Evolutionary conservation across 2,113 vertebrate species (phyloP), one percentile per base, ranked within the genome.

Genomic region (Cyrtonyx montezumae): DNA sequence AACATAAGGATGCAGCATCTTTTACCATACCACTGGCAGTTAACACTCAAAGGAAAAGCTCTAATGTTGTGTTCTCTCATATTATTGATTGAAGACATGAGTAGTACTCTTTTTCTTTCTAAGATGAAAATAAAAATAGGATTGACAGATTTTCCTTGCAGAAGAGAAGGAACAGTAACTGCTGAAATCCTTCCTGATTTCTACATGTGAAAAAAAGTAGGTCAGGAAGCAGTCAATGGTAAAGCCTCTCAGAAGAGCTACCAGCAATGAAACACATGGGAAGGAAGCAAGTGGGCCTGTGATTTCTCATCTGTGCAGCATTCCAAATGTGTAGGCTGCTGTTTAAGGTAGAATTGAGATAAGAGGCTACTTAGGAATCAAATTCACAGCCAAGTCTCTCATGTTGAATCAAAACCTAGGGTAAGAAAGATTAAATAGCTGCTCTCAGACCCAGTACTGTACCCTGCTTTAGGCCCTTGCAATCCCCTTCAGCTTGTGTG

Each of bases 221-320:
- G 67, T 89, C 87, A 94, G 55, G 88, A 90, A 87, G 46, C 46
- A 95, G 69, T 83, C 76, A 91, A 76, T 82, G 78, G 53, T 53
- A 91, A 91, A 91, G 45, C 15, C 78, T 89, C 82, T 89, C 79
- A 82, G 84, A 76, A 95, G 79, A 94, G 56, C 62, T 68, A 93
- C 25, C 62, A 87, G 74, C 43, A 87, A 93, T 70, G 21, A 96
- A 83, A 90, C 17, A 66, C 3, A 8, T 70, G 71, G 65, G 88
- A 94, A 91, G 36, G 18, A 84, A 95, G 87, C 59, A 77, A 88
- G 36, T 21, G 26, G 82, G 79, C 42, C n/a, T 80, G 68, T 74
- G 79, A 77, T 87, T 95, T 87, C 65, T 93, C 76, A 88, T 84
- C 36, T 0, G 0, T 77, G 63, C 68, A 91, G 67, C 1, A 1